phyloP scores from a whole-genome alignment of 2,113 vertebrate genomes.

The Phylloscopus trochiloides region DNA sequence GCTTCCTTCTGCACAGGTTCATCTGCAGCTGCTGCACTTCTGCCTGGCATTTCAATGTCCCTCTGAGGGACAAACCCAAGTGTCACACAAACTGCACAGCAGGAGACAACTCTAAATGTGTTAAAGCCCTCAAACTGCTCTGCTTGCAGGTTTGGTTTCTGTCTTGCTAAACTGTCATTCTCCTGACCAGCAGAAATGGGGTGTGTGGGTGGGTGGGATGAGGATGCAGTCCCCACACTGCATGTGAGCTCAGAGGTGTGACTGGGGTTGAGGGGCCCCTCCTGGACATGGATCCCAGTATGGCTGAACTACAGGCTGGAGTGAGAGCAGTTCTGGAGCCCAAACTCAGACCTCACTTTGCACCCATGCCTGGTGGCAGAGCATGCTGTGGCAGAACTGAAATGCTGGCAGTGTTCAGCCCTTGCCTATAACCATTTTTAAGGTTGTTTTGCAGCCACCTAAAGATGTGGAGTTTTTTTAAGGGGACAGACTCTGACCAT shows the following conservation, averaged over 20 bases:
- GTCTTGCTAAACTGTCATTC: not conserved
- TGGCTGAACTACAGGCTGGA: accelerated
- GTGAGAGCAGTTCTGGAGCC: not conserved
- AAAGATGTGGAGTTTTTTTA: not conserved
- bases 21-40: not conserved
- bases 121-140: not conserved
- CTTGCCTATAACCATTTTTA: not conserved
- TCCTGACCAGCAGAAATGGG: not conserved
- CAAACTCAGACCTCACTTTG: not conserved
- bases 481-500: not conserved
- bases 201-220: not conserved
- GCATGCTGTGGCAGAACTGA: not conserved
- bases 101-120: not conserved
- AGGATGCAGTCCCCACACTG: not conserved
- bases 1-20: not conserved
- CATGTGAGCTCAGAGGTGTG: not conserved
- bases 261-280: accelerated
- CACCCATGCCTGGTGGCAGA: not conserved
- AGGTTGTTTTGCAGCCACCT: not conserved
- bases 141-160: not conserved
- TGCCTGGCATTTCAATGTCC: not conserved
- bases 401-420: not conserved
- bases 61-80: not conserved
- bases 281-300: not conserved
- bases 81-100: not conserved